phyloP scores from a whole-genome alignment of 2,888 invertebrate genomes.

The Papilio protenor region DNA sequence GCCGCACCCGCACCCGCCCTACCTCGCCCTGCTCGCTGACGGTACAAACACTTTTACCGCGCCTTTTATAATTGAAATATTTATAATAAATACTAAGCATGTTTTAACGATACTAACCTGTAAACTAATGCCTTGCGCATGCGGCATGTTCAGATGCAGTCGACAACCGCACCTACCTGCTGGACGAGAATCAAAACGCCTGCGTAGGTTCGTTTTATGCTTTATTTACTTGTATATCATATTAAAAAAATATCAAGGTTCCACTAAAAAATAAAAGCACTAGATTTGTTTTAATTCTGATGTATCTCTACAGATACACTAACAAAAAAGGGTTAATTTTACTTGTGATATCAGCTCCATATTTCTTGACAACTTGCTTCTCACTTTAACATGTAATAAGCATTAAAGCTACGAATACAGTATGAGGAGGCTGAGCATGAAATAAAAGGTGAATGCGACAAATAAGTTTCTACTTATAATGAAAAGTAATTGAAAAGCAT shows the following conservation, averaged over 20 bases:
- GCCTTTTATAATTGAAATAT: neutral
- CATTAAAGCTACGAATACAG: neutral
- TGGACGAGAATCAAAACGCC: constrained; percentile 89
- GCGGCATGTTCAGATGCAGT: constrained; percentile 86
- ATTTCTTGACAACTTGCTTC: neutral
- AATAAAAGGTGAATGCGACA: neutral
- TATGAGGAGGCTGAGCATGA: neutral
- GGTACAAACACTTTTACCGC: too few relatives aligned
- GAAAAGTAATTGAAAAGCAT: neutral
- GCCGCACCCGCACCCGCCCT: constrained; percentile 69
- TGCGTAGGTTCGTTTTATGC: constrained; percentile 78
- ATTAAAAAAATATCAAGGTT: too few relatives aligned
- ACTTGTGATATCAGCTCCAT: neutral
- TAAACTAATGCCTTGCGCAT: constrained; percentile 61
- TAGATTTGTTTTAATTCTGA: too few relatives aligned
- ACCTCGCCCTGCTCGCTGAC: constrained; percentile 75
- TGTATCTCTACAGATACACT: too few relatives aligned
- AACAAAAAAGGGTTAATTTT: neutral
- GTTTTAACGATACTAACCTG: constrained; percentile 29
- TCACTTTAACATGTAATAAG: neutral
- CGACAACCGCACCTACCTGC: constrained; percentile 91
- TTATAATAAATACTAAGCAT: constrained; percentile 23
- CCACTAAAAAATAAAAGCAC: too few relatives aligned
- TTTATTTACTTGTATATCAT: constrained; percentile 42
- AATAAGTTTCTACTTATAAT: neutral